Percentiles rank a stretch among this genome's conserved stretches.
Conservation (phyloP, 2,113 vertebrate species). For the Cryptotis parvus region DNA sequence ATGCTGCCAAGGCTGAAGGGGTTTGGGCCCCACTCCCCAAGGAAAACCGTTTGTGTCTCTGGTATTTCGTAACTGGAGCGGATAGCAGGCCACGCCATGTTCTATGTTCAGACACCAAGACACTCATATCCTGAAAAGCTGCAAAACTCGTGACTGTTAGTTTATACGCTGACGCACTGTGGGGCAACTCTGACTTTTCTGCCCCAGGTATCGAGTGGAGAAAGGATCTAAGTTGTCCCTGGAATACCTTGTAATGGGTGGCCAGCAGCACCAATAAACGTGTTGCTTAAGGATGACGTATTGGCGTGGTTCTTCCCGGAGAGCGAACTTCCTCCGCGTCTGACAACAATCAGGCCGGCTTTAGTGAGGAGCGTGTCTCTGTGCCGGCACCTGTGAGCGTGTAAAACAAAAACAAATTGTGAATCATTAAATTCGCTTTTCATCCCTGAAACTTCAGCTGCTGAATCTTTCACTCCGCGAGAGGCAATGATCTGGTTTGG, state of each 20-base stretch:
- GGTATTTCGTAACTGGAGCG: slow-evolving; percentile 75
- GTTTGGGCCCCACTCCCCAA: slow-evolving; percentile 64
- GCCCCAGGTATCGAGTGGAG: slow-evolving; percentile 79
- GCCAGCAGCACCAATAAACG: slow-evolving; percentile 90
- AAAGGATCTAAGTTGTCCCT: slow-evolving; percentile 64
- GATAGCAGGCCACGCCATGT: slow-evolving; percentile 58
- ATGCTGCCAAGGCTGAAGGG: slow-evolving; percentile 69
- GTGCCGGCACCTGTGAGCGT: slow-evolving; percentile 54
- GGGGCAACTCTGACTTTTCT: slow-evolving; percentile 62
- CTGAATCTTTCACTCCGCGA: slow-evolving; percentile 68
- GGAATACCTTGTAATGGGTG: slow-evolving; percentile 82
- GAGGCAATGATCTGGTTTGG: background rate
- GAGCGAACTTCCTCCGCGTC: slow-evolving; percentile 51
- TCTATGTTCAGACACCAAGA: slow-evolving; percentile 56
- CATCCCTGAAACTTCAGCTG: slow-evolving; percentile 54
- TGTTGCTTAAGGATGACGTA: slow-evolving; percentile 83
- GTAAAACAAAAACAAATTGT: slow-evolving; percentile 79
- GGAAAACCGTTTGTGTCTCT: slow-evolving; percentile 75
- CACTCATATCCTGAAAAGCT: slow-evolving; percentile 77
- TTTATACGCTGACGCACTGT: slow-evolving; percentile 64
- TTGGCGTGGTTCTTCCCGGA: slow-evolving; percentile 88
- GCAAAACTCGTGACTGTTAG: slow-evolving; percentile 79
- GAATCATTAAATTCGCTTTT: slow-evolving; percentile 74
- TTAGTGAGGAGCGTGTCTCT: slow-evolving; percentile 84
- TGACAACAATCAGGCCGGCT: slow-evolving; percentile 88